Evolutionary conservation across 2,797 vertebrate genomes (phyloP), one percentile per base, ranked within the genome.

Genomic region (Acanthornis magna): DNA sequence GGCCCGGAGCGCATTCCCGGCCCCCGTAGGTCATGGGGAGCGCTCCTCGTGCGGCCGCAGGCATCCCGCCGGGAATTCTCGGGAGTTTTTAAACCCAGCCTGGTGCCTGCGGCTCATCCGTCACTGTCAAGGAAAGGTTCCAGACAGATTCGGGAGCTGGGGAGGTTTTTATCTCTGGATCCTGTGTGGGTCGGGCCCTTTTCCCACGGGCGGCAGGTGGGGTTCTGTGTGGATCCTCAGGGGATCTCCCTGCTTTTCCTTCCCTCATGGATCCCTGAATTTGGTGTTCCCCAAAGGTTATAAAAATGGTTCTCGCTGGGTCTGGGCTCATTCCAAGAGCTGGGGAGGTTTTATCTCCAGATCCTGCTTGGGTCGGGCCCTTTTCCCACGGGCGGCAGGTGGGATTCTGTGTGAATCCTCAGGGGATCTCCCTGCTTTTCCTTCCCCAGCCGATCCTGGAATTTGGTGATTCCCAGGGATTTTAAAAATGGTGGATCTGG

Each of bases 1-100:
- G 95, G 93, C 93, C 94, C 26, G 54, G 81, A 95, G 80, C 67
- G 62, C 91, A 85, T 93, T 95, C 94, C 83, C 95, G 79, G 61
- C 40, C 74, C 79, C 83, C 0, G 8, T 40, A 94, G 96, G 74
- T 95, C 96, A 91, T 13, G 71, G 74, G 88, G 36, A 93, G 77
- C 2, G 80, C 70, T 74, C 68, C 84, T n/a, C 20, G 6, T 34
- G 32, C 3, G 16, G 89, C 95, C 95, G 68, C 94, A 81, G 83
- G 88, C 72, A 93, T 88, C 89, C 3, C 5, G 54, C 21, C 8
- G 27, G 40, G 79, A 38, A 88, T 65, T 85, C 74, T 54, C 7
- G 81, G 73, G 85, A 78, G 77, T 30, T 75, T 75, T 36, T 15
- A 27, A 83, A 80, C 54, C 25, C 2, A 17, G 84, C 2, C 32